These are phyloP conservation scores for Cepaea hortensis DNA, from an alignment of 2,888 invertebrate species.

Conservation along the genomic window DNA sequence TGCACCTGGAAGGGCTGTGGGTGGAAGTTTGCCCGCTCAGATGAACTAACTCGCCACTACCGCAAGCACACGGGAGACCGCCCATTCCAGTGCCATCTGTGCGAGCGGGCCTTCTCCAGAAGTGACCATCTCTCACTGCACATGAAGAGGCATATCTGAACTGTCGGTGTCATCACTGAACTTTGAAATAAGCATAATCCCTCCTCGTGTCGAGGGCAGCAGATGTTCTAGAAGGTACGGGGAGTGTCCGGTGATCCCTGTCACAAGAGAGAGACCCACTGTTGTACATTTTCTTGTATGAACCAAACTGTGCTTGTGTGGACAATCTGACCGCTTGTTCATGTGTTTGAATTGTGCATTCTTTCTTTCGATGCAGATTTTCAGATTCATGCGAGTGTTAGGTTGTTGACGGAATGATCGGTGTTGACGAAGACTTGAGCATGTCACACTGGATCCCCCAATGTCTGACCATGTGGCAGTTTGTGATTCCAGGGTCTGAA, in stretches of 20 bases:
- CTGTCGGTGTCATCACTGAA: background rate
- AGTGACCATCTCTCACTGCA: conserved; percentile 83
- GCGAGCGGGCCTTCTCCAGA: conserved; percentile 82
- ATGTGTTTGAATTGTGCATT: background rate
- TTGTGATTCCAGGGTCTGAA: background rate
- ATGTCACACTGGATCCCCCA: background rate
- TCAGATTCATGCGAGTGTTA: background rate
- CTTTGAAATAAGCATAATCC: background rate
- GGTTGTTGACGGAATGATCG: background rate
- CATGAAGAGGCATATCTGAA: conserved; percentile 81
- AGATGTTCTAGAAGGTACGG: background rate
- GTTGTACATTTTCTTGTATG: background rate
- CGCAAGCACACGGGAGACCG: conserved; percentile 81
- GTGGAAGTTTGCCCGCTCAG: conserved; percentile 82
- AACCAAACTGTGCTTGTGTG: background rate
- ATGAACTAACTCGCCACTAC: conserved; percentile 82
- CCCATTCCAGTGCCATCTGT: conserved; percentile 82
- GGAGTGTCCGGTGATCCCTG: background rate
- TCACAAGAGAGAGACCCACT: background rate
- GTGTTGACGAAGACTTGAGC: background rate
- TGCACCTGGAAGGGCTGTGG: conserved; percentile 82
- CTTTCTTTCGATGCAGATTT: conserved; percentile 1
- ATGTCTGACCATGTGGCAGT: background rate
- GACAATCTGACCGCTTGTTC: background rate
- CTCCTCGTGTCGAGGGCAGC: too few relatives aligned